Percentiles rank a stretch among this genome's conserved stretches.
Conservation (phyloP, 2,888 invertebrate species). For the Pheosia tremula region DNA sequence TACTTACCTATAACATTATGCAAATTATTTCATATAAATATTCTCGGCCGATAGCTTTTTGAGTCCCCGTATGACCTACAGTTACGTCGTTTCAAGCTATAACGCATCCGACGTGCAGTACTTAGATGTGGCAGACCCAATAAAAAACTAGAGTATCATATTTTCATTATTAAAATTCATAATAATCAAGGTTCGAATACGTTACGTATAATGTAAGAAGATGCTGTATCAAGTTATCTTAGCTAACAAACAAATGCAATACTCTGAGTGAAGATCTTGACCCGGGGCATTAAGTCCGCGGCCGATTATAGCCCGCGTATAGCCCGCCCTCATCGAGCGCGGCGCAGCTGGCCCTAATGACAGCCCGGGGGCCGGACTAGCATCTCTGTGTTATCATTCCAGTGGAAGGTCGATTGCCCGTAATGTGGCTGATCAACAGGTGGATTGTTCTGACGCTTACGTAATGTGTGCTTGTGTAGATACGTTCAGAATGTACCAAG, state of each 20-base stretch:
- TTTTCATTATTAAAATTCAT: no score
- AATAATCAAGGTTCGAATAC: no score
- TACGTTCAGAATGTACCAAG: constrained; percentile 2
- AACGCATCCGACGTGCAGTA: no score
- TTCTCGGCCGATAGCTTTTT: no score
- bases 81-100: no score
- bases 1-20: no score
- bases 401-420: constrained; percentile 61
- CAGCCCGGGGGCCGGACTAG: constrained; percentile 32
- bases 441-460: constrained; percentile 35
- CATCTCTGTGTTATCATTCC: constrained; percentile 52
- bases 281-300: constrained; percentile 40
- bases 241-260: not conserved
- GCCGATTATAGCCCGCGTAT: constrained; percentile 31
- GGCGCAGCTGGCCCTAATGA: constrained; percentile 38
- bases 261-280: constrained; percentile 39
- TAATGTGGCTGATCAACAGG: constrained; percentile 60
- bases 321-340: constrained; percentile 32
- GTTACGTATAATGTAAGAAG: no score
- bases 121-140: no score
- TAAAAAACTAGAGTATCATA: no score
- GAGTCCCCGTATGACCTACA: no score
- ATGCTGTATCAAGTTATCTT: no score
- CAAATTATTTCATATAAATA: no score
- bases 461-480: constrained; percentile 21